Evolutionary conservation across 1,140 invertebrate genomes (phyloP), one percentile per base, ranked within the genome.

Genomic region (Drosophila sturtevanti): DNA sequence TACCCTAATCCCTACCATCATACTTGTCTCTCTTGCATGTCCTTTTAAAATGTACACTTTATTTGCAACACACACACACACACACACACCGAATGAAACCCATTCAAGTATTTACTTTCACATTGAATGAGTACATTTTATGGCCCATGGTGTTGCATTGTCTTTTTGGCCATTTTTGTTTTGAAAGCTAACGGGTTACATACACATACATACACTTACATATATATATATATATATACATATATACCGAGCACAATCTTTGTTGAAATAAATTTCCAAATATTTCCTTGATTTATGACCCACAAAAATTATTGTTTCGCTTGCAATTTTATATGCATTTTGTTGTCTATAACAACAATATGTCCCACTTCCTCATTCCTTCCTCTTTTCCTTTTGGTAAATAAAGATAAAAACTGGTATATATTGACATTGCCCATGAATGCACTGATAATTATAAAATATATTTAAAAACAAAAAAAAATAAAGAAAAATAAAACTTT

Each of bases 261-360:
- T 80, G 84, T 77, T 77, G 79, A 89, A 79, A 87, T 87, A 87
- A 87, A 87, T 87, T 89, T 74, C 51, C 56, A 59, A 89, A 82
- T 71, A 77, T 84, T 82, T 65, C 48, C 38, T 61, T 87, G 84
- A 87, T 87, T 87, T 87, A 87, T 77, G 79, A 61, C 54, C 72
- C 55, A 66, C 60, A 60, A 48, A 48, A 48, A 48, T 48, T 48
- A 48, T 48, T 48, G 41, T 48, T 48, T 48, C 41, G 41, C 54
- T 60, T 54, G 62, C 72, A 77, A 74, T 58, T 16, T 14, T 55
- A 52, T 63, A 54, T 72, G 70, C 68, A 72, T 56, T 68, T 75
- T 58, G 22, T 75, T 64, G 41, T 58, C 21, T 31, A 58, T 62
- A 44, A 48, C 35, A 72, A 65, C 60, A 65, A 63, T 58, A 52